phyloP scores from a whole-genome alignment of 2,888 invertebrate genomes.

The Tridacna gigas region DNA sequence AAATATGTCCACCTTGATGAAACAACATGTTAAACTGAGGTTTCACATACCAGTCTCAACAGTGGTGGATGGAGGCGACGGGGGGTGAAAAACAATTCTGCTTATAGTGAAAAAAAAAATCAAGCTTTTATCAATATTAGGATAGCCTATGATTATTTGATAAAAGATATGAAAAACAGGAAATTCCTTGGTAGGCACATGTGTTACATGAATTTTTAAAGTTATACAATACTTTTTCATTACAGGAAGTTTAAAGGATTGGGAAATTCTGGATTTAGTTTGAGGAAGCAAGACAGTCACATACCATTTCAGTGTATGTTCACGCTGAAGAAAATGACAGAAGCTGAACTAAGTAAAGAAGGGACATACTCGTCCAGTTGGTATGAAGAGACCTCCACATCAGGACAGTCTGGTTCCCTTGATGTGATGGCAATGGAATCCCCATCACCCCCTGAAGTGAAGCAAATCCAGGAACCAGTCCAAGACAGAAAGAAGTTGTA shows the following conservation, averaged over 20 bases:
- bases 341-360: conserved; percentile 47
- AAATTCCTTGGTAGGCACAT: too few relatives aligned
- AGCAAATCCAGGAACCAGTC: neutral
- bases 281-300: conserved; percentile 67
- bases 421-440: conserved; percentile 22
- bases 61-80: too few relatives aligned
- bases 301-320: conserved; percentile 66
- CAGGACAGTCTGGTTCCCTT: conserved; percentile 52
- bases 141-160: too few relatives aligned
- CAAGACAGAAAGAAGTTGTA: conserved; percentile 45
- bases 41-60: too few relatives aligned
- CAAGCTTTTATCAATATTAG: too few relatives aligned
- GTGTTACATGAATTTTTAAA: neutral
- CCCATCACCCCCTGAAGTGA: conserved; percentile 16
- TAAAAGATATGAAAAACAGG: too few relatives aligned
- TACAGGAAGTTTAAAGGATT: conserved; percentile 73
- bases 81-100: too few relatives aligned
- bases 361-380: conserved; percentile 80
- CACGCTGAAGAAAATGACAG: conserved; percentile 49
- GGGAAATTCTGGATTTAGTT: conserved; percentile 71
- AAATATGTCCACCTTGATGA: too few relatives aligned
- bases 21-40: too few relatives aligned
- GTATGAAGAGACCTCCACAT: conserved; percentile 47
- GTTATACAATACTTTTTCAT: neutral
- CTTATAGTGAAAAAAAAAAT: too few relatives aligned